phyloP scores from a whole-genome alignment of 2,113 vertebrate genomes.

The Larimichthys crocea region DNA sequence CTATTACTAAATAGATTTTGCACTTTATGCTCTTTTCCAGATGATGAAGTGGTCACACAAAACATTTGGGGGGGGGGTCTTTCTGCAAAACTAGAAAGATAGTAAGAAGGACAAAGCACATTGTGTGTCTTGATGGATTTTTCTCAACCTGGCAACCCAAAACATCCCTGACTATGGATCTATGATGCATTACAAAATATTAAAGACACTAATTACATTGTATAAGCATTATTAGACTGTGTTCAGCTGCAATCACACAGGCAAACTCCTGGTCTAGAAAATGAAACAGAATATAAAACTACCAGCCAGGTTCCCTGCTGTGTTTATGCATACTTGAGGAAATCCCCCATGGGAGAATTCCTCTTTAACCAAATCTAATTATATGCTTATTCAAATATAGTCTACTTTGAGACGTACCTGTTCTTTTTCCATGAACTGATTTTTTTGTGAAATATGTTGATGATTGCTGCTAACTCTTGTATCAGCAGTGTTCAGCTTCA shows the following conservation, averaged over 20 bases:
- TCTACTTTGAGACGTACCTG: not conserved
- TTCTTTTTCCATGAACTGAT: not conserved
- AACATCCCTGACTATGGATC: not conserved
- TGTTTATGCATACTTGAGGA: not conserved
- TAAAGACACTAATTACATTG: not conserved
- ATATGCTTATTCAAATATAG: constrained; percentile 2
- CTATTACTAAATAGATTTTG: not conserved
- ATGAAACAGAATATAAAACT: not conserved
- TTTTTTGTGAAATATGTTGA: not conserved
- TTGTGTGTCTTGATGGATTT: not conserved
- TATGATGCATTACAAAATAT: not conserved
- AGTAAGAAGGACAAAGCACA: not conserved
- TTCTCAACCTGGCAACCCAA: constrained; percentile 5
- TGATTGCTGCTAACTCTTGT: constrained; percentile 10
- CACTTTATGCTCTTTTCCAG: not conserved
- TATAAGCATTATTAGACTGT: not conserved
- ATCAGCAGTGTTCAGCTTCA: constrained; percentile 32
- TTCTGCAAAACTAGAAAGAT: not conserved
- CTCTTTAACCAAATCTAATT: not conserved
- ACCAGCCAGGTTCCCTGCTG: not conserved
- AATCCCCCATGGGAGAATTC: not conserved
- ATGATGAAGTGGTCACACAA: not conserved
- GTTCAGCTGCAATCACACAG: not conserved
- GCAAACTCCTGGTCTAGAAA: not conserved
- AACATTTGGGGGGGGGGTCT: not conserved